Conservation (phyloP, 2,797 vertebrate genomes). For the Acomys russatus region DNA sequence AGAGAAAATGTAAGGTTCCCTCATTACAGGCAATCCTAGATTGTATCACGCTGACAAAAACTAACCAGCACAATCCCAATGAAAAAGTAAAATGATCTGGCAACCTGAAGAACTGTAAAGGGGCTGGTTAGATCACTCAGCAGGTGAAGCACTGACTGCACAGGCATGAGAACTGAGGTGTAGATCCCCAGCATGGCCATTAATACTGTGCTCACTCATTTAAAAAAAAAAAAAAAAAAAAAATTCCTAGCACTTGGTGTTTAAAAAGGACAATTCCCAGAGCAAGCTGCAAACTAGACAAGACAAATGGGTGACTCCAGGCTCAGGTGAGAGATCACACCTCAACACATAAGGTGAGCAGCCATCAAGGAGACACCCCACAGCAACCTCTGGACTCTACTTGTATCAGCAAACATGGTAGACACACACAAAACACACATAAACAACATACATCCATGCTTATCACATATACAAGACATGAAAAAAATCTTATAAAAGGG, state of each 20-base stretch:
- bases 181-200: background rate
- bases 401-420: background rate
- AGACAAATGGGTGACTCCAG: background rate
- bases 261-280: background rate
- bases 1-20: background rate
- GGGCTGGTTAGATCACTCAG: background rate
- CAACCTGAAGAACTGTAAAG: background rate
- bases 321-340: background rate
- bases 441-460: background rate
- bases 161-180: background rate
- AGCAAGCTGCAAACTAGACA: background rate
- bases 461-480: background rate
- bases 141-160: background rate
- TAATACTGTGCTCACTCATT: background rate
- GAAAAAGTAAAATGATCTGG: constrained; percentile 22
- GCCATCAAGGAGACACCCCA: background rate
- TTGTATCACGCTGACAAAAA: background rate
- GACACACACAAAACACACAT: background rate
- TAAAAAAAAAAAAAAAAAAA: no score
- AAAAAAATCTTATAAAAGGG: background rate
- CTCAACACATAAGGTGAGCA: background rate
- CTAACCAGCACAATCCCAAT: background rate
- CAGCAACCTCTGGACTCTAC: background rate
- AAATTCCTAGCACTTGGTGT: background rate
- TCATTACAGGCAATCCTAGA: background rate